Percentiles rank a stretch among this genome's conserved stretches.
phyloP scores from a whole-genome alignment of 2,888 invertebrate species.

The Aspidiotus rigidus region DNA sequence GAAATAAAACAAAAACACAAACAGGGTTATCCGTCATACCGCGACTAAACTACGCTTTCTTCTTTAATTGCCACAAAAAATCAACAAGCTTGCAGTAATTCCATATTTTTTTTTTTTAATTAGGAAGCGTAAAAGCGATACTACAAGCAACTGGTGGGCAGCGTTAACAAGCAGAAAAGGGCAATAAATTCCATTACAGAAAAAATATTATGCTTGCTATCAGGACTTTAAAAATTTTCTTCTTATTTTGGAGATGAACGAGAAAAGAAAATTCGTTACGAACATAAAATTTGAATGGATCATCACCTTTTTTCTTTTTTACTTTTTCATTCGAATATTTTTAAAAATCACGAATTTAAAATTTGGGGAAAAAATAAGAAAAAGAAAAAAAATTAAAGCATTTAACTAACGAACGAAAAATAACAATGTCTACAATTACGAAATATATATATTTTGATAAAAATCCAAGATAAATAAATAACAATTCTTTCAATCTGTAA shows the following conservation, averaged over 20 bases:
- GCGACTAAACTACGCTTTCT: constrained; percentile 28
- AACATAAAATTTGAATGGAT: neutral
- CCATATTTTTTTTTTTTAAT: constrained; percentile 16
- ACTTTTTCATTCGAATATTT: neutral
- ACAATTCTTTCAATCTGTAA: constrained; percentile 11
- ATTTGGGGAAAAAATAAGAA: neutral
- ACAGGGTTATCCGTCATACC: constrained; percentile 34
- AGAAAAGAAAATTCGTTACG: neutral
- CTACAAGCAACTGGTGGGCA: constrained; percentile 27
- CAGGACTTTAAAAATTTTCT: neutral
- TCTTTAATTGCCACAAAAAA: constrained; percentile 16
- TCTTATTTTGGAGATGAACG: neutral
- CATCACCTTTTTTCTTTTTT: neutral
- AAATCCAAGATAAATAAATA: constrained; percentile 25
- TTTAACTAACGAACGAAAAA: constrained; percentile 4
- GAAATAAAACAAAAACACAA: constrained; percentile 23
- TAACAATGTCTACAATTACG: constrained; percentile 27
- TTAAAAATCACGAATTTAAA: constrained; percentile 3
- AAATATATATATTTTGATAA: constrained; percentile 18
- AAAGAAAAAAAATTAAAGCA: constrained; percentile 12
- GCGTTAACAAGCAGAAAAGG: constrained; percentile 33
- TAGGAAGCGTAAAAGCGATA: constrained; percentile 23
- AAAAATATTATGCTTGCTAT: constrained; percentile 27
- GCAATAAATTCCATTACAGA: constrained; percentile 26
- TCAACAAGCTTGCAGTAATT: constrained; percentile 28